Evolutionary conservation across 2,888 invertebrate genomes (phyloP), one percentile per base, ranked within the genome.

Genomic region (Agriopis leucophaearia): DNA sequence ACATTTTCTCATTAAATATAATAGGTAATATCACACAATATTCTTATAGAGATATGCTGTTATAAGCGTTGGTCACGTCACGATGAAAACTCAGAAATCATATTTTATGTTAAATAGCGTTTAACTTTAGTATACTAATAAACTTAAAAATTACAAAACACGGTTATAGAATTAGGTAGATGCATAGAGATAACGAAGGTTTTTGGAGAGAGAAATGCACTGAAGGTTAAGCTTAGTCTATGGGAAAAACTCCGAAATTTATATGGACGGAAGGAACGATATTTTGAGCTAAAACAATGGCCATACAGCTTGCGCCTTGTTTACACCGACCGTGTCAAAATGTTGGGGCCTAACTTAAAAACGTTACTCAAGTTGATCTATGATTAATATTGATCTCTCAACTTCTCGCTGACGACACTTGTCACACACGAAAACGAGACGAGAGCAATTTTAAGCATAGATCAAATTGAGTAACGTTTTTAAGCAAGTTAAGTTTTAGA

Each of bases 1-100:
- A 90, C 88, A 88, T 84, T 82, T 63, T 82, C 81, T 85, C 78
- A 84, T 87, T 82, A 83, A 85, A 88, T 89, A 91, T 84, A 90
- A 87, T 90, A 92, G 90, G 90, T 88, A 90, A 90, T 92, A 94
- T 93, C 93, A 93, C 93, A 94, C 92, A 88, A 84, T 90, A 83
- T 89, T 88, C 93, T 93, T 93, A 90, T 73, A 89, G 86, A 91
- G 92, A 93, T 93, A 93, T 93, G 93, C 92, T 88, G 89, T 88
- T 86, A 80, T 83, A 92, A 94, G 93, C 92, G 89, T 93, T 93
- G 93, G 93, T 94, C 93, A 86, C 82, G 93, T 94, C 93, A 85
- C 82, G 81, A 88, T 84, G 80, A 87, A 80, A 88, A 87, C 86
- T 85, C 84, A 81, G 84, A 87, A 88, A 83, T 79, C 66, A 79